Evolutionary conservation across 2,888 invertebrate species (phyloP).

Genomic region (Calephelis perditalis): DNA sequence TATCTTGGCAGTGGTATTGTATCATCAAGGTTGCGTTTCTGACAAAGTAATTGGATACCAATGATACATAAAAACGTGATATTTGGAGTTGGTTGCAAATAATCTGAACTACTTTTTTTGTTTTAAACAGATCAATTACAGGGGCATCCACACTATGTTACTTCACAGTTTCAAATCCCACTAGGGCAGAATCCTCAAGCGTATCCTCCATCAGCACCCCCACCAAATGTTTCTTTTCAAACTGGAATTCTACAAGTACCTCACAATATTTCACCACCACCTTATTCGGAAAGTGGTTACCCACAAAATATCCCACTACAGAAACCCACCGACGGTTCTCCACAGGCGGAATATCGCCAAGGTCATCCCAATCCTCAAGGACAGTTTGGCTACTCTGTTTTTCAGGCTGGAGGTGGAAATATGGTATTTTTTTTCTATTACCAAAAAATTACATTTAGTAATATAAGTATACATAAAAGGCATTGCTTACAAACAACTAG

Average conservation of each 20-base stretch:
- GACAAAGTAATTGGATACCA: no score
- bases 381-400: not conserved
- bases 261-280: not conserved
- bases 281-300: not conserved
- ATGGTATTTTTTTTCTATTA: no score
- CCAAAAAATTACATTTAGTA: no score
- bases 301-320: not conserved
- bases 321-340: not conserved
- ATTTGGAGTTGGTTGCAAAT: no score
- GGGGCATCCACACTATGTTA: not conserved
- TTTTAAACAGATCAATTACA: not conserved
- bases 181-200: not conserved
- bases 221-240: not conserved
- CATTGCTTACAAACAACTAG: no score
- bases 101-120: no score
- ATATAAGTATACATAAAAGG: no score
- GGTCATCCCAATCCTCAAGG: not conserved
- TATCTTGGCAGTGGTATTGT: no score
- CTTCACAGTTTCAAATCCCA: not conserved
- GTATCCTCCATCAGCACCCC: not conserved
- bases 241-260: not conserved
- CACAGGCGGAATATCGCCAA: not conserved
- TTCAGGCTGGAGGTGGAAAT: not conserved
- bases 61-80: no score
- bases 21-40: no score